Conservation (phyloP, 2,888 invertebrate species). For the Malthinus flaveolus region DNA sequence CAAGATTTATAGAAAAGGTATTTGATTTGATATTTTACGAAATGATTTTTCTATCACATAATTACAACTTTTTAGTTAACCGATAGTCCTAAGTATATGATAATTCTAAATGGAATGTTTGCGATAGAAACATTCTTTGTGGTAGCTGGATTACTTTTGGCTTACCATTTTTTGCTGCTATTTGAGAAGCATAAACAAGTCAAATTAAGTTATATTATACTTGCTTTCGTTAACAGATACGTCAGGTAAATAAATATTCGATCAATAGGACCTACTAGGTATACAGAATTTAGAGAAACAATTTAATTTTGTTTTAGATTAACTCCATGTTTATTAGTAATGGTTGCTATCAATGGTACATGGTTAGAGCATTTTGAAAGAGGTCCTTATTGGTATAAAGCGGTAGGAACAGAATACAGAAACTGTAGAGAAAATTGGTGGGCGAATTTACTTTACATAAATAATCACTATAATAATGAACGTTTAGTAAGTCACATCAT, state of each 20-base stretch:
- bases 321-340: conserved; percentile 35
- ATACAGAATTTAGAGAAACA: neutral
- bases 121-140: conserved; percentile 13
- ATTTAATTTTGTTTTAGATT: conserved; percentile 35
- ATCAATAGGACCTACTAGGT: too few relatives aligned
- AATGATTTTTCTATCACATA: neutral
- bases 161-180: conserved; percentile 7
- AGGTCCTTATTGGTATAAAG: conserved; percentile 41
- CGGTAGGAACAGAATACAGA: conserved; percentile 37
- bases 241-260: conserved; percentile 21
- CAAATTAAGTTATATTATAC: conserved; percentile 3
- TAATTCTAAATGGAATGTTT: conserved; percentile 11
- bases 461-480: conserved; percentile 37
- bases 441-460: conserved; percentile 42
- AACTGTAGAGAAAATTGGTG: conserved; percentile 43
- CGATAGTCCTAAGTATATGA: neutral
- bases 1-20: conserved; percentile 22
- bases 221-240: conserved; percentile 16
- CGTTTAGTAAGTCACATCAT: conserved; percentile 38
- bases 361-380: conserved; percentile 38
- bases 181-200: conserved; percentile 8
- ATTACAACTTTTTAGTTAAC: neutral
- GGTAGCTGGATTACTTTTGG: conserved; percentile 11
- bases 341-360: conserved; percentile 38
- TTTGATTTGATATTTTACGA: too few relatives aligned